Percentiles rank a stretch among this genome's conserved stretches.
Conservation (phyloP, 1,140 invertebrate species). For the Neoseiulus cucumeris region DNA sequence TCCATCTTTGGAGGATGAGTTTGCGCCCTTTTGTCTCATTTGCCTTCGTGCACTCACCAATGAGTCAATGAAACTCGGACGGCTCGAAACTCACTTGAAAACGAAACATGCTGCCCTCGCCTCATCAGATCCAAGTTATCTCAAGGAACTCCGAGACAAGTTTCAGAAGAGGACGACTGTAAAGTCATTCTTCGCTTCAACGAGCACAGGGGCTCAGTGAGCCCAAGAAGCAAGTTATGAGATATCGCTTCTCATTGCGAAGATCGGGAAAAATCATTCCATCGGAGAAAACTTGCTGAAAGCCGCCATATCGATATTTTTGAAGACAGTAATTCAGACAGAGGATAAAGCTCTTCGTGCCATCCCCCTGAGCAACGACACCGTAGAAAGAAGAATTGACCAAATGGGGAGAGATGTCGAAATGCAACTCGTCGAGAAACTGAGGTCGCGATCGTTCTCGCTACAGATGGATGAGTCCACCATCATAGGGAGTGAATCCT, state of each 20-base stretch:
- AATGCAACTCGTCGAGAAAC: conserved; percentile 20
- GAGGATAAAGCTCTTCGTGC: conserved; percentile 14
- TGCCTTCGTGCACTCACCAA: too few species aligned
- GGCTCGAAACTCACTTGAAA: too few species aligned
- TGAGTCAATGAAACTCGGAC: too few species aligned
- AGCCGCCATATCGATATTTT: conserved; percentile 18
- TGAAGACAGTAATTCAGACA: conserved; percentile 21
- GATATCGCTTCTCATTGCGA: background rate
- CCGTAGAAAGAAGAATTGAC: conserved; percentile 14
- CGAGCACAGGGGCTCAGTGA: too few species aligned
- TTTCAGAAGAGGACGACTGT: too few species aligned
- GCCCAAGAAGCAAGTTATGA: too few species aligned
- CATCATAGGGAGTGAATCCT: conserved; percentile 17
- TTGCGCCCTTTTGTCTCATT: too few species aligned
- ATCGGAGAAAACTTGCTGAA: conserved; percentile 16
- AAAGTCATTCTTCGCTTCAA: too few species aligned
- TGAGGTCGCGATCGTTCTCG: conserved; percentile 20
- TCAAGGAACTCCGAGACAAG: too few species aligned
- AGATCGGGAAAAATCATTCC: background rate
- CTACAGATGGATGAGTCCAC: conserved; percentile 20
- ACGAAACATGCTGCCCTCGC: too few species aligned
- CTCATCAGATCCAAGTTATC: too few species aligned
- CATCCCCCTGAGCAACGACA: conserved; percentile 22
- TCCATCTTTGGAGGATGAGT: too few species aligned
- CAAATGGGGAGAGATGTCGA: conserved; percentile 20